A percentile compares a stretch with the other conserved stretches of the same genome.
Conservation (phyloP, 2,888 invertebrate species). For the Sminthurides aquaticus region DNA sequence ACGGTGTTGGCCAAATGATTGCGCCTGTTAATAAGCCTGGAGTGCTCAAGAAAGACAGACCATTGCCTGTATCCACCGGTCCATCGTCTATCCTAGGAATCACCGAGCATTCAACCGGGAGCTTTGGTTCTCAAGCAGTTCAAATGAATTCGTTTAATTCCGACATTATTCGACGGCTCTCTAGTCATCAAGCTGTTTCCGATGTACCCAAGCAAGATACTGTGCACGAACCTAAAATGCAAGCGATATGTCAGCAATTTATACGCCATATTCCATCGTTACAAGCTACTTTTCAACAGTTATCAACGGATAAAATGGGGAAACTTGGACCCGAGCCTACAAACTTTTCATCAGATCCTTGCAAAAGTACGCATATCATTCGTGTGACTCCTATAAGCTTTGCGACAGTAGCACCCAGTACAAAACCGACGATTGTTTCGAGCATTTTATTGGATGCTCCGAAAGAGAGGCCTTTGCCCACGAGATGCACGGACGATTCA, state of each 20-base stretch:
- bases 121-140: not conserved
- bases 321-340: not conserved
- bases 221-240: not conserved
- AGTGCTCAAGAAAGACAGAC: not conserved
- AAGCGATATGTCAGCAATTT: not conserved
- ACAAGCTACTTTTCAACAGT: constrained; percentile 11
- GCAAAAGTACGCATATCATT: not conserved
- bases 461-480: constrained; percentile 12
- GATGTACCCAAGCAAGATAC: not conserved
- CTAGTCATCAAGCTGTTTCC: not conserved
- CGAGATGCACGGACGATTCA: constrained; percentile 17
- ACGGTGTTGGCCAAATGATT: not conserved
- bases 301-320: not conserved
- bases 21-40: not conserved
- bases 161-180: not conserved
- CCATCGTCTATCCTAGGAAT: not conserved
- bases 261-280: not conserved
- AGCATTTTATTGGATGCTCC: not conserved
- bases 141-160: not conserved
- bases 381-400: not conserved
- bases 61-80: not conserved
- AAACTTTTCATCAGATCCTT: not conserved
- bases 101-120: not conserved
- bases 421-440: not conserved
- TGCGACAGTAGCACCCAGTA: not conserved